These are phyloP conservation scores for Dendrocincla fuliginosa DNA, from an alignment of 2,797 vertebrate genomes.

Conservation along the genomic window DNA sequence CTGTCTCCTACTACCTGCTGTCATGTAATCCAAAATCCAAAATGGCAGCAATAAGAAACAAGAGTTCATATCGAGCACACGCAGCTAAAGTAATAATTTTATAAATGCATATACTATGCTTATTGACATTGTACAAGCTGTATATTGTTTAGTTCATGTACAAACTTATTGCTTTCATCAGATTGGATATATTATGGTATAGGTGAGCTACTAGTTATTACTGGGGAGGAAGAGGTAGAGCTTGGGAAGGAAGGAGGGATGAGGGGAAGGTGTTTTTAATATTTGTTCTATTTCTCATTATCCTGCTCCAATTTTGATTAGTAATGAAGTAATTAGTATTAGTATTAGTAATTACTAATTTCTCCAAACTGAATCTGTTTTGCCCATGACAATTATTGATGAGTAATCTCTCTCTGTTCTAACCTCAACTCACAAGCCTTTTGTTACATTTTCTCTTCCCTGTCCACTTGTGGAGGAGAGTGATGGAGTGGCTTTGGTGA, in stretches of 20 bases:
- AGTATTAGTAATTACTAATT: too few species aligned
- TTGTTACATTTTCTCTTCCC: neutral
- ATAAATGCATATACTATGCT: neutral
- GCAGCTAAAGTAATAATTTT: neutral
- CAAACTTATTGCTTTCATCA: neutral
- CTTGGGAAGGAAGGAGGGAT: neutral
- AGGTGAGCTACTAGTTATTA: neutral
- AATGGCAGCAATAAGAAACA: neutral
- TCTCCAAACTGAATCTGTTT: neutral
- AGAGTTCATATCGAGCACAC: neutral
- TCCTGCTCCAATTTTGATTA: neutral
- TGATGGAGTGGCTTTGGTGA: neutral
- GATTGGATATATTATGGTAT: neutral
- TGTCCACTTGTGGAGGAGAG: neutral
- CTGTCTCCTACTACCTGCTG: neutral
- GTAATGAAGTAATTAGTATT: neutral
- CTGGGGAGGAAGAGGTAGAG: neutral
- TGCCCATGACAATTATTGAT: fast-evolving
- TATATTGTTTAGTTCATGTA: neutral
- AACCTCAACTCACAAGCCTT: neutral
- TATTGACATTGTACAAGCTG: neutral
- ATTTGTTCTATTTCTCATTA: neutral
- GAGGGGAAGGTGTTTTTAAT: neutral
- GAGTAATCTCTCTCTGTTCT: neutral
- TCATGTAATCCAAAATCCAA: neutral